A percentile compares a stretch with the other conserved stretches of the same genome.
Evolutionary conservation across 2,113 vertebrate genomes (phyloP).

Genomic region (Phalacrocorax pelagicus): DNA sequence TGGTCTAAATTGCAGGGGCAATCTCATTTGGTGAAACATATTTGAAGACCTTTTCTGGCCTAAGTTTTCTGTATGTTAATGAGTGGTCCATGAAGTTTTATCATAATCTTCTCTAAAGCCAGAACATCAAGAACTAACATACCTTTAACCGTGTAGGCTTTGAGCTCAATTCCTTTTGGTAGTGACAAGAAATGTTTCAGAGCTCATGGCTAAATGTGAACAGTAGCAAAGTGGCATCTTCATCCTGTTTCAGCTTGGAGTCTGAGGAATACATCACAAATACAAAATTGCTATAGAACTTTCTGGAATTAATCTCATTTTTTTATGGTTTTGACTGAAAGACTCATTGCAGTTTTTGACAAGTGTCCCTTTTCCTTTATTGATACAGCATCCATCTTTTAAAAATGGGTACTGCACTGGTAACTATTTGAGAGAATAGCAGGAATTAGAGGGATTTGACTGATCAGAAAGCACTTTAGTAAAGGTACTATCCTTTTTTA

Average conservation of each 20-base stretch:
- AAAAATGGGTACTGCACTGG: not conserved
- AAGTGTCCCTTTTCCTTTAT: not conserved
- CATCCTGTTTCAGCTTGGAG: not conserved
- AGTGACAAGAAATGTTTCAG: not conserved
- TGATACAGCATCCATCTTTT: not conserved
- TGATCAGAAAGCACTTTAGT: not conserved
- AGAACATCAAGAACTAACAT: not conserved
- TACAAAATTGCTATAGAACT: not conserved
- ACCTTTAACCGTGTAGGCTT: not conserved
- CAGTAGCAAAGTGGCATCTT: not conserved
- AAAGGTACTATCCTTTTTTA: not conserved
- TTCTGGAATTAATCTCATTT: not conserved
- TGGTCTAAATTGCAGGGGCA: not conserved
- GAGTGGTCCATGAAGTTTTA: not conserved
- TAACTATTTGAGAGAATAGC: not conserved
- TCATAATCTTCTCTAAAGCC: not conserved
- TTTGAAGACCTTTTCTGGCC: not conserved
- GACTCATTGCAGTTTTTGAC: not conserved
- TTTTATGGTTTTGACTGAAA: not conserved
- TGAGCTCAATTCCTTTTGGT: not conserved
- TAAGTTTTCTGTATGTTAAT: not conserved
- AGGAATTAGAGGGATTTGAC: not conserved
- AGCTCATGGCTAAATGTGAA: not conserved
- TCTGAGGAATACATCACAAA: not conserved
- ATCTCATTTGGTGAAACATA: not conserved